A percentile compares a stretch with the other conserved stretches of the same genome.
Conservation (phyloP, 2,888 invertebrate genomes). For the Anorthoa munda region DNA sequence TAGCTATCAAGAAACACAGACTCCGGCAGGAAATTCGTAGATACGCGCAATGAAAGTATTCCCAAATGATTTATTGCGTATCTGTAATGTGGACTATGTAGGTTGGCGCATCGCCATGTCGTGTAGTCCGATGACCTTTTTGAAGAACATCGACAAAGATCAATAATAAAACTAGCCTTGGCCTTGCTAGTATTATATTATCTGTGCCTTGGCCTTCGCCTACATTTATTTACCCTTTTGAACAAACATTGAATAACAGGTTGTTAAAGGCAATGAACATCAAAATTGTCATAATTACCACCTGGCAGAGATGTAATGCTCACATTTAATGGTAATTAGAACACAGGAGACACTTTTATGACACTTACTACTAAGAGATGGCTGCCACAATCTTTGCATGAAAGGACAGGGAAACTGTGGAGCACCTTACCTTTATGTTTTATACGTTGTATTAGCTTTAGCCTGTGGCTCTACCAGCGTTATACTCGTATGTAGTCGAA, state of each 20-base stretch:
- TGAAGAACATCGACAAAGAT: not conserved
- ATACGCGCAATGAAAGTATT: too few species aligned
- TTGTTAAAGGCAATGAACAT: slow-evolving; percentile 9
- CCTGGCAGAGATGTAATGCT: slow-evolving; percentile 9
- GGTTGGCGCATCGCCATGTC: too few species aligned
- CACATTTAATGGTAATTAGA: slow-evolving; percentile 19
- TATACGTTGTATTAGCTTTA: not conserved
- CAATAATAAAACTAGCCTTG: not conserved
- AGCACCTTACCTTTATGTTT: not conserved
- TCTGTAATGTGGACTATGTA: too few species aligned
- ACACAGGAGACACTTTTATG: slow-evolving; percentile 16
- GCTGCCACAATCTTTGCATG: slow-evolving; percentile 3
- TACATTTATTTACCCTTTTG: too few species aligned
- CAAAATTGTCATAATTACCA: slow-evolving; percentile 16
- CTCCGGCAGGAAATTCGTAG: too few species aligned
- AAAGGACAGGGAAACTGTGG: not conserved
- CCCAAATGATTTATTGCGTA: too few species aligned
- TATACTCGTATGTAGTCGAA: too few species aligned
- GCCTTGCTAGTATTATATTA: too few species aligned
- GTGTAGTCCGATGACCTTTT: too few species aligned
- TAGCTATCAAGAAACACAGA: too few species aligned
- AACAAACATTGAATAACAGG: slow-evolving; percentile 1
- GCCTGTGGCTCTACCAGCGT: too few species aligned
- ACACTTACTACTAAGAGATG: slow-evolving; percentile 1
- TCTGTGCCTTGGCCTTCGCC: too few species aligned